Percentiles rank a stretch among this genome's conserved stretches.
Evolutionary conservation across 2,113 vertebrate genomes (phyloP).

Genomic region (Phaetusa simplex): DNA sequence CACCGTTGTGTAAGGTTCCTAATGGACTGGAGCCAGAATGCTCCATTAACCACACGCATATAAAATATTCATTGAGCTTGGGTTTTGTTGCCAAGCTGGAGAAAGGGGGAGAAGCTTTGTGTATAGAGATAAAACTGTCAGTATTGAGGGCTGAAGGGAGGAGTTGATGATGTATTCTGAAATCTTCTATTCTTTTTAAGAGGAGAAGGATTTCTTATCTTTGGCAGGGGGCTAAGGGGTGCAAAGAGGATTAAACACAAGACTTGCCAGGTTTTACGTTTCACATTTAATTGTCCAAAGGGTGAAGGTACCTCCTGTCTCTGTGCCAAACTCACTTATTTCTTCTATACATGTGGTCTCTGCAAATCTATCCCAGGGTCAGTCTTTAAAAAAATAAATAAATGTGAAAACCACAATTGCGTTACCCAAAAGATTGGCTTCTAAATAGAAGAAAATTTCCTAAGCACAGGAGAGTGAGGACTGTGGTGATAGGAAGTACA

Average conservation of each 20-base stretch:
- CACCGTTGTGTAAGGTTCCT: conserved; percentile 73
- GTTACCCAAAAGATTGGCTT: not conserved
- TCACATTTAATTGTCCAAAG: conserved; percentile 56
- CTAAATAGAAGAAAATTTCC: not conserved
- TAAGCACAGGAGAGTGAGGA: conserved; percentile 27
- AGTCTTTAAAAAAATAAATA: conserved; percentile 41
- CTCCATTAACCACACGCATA: conserved; percentile 73
- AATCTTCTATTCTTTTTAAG: conserved; percentile 29
- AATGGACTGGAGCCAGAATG: conserved; percentile 69
- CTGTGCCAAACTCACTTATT: conserved; percentile 9
- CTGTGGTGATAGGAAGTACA: not conserved
- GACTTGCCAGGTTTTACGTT: conserved; percentile 57
- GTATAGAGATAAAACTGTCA: conserved; percentile 32
- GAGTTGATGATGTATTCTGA: conserved; percentile 1
- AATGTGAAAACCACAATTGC: not conserved
- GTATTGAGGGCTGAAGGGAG: not conserved
- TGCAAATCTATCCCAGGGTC: conserved; percentile 16
- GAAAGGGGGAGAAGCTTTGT: conserved; percentile 21
- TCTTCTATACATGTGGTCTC: not conserved
- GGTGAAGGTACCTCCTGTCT: conserved; percentile 27
- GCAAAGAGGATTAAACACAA: conserved; percentile 64
- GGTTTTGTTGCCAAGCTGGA: conserved; percentile 70
- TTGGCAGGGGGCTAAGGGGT: conserved; percentile 3
- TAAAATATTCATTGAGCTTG: conserved; percentile 73
- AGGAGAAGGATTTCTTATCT: conserved; percentile 42